Evolutionary conservation across 2,797 vertebrate genomes (phyloP).

Genomic region (Florisuga fusca): DNA sequence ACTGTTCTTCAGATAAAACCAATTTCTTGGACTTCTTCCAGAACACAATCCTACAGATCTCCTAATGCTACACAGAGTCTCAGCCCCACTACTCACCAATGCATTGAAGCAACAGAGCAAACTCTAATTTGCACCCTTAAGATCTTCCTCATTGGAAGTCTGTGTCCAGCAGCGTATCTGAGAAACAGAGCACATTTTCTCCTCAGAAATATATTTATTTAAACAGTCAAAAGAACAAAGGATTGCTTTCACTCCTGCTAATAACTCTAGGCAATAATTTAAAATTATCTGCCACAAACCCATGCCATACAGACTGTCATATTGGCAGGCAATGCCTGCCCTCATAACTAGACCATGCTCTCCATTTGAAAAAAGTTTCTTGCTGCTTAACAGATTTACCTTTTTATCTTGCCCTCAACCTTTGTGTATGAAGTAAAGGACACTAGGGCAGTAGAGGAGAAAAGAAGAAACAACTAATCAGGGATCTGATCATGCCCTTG

Average conservation of each 20-base stretch:
- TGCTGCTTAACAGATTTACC: slow-evolving; percentile 1
- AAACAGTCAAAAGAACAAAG: slow-evolving; percentile 2
- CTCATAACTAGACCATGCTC: not conserved
- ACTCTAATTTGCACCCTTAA: slow-evolving; percentile 66
- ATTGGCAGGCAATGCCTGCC: not conserved
- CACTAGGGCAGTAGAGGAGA: not conserved
- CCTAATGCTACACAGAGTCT: not conserved
- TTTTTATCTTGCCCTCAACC: not conserved
- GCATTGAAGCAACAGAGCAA: slow-evolving; percentile 5
- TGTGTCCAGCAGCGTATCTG: slow-evolving; percentile 20
- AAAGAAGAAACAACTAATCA: slow-evolving; percentile 3
- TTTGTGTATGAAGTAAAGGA: not conserved
- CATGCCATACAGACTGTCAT: rapidly evolving
- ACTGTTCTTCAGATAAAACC: slow-evolving; percentile 20
- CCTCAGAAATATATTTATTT: slow-evolving; percentile 19
- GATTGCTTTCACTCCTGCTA: not conserved
- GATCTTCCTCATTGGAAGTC: slow-evolving; percentile 53
- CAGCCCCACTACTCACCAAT: not conserved
- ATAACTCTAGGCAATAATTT: not conserved
- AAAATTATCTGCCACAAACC: not conserved
- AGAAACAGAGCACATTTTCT: slow-evolving; percentile 18
- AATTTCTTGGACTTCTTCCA: slow-evolving; percentile 57
- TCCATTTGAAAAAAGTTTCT: not conserved
- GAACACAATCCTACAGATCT: slow-evolving; percentile 43
- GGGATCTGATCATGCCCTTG: not conserved